A percentile compares a stretch with the other conserved stretches of the same genome.
Evolutionary conservation across 2,113 vertebrate genomes (phyloP).

Genomic region (Mionectes macconnelli): DNA sequence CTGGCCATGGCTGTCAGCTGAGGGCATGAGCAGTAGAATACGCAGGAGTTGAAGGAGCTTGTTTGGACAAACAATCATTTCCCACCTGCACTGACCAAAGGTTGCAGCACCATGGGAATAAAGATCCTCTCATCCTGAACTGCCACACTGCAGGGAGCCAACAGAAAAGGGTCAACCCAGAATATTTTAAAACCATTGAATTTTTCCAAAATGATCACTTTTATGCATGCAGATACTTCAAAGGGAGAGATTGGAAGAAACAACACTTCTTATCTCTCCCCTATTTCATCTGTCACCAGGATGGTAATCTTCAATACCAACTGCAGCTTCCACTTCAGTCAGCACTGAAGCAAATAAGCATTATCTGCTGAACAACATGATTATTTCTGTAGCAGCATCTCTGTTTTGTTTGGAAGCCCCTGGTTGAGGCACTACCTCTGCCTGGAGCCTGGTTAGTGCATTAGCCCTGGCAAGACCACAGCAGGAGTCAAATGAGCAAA

Average conservation of each 20-base stretch:
- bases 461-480: background rate
- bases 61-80: background rate
- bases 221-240: background rate
- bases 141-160: background rate
- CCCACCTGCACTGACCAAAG: background rate
- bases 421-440: background rate
- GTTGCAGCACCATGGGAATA: background rate
- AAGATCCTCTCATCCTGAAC: background rate
- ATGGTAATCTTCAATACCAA: background rate
- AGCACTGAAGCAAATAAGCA: background rate
- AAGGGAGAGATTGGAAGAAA: background rate
- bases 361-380: background rate
- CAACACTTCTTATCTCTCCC: background rate
- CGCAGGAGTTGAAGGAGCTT: background rate
- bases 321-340: background rate
- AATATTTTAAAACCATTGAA: background rate
- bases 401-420: background rate
- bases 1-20: background rate
- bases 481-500: background rate
- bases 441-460: background rate
- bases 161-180: background rate
- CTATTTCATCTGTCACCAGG: background rate
- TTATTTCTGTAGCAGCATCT: background rate
- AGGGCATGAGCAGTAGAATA: background rate
- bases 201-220: background rate